Percentiles rank a stretch among this genome's conserved stretches.
These are phyloP conservation scores for Xylophagus ater DNA, from an alignment of 2,888 invertebrate genomes.

Conservation along the genomic window DNA sequence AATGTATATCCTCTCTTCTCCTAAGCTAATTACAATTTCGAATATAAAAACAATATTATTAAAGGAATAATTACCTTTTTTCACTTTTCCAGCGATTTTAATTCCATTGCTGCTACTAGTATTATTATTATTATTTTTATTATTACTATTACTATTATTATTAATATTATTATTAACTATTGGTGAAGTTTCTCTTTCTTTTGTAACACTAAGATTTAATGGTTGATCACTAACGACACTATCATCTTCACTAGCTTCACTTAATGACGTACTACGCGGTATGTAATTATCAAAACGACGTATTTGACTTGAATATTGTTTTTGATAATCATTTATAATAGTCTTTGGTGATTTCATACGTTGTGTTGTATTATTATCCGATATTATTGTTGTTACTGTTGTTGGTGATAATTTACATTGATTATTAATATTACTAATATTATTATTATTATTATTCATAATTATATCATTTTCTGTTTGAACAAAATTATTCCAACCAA, in stretches of 20 bases:
- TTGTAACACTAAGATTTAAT: slow-evolving; percentile 48
- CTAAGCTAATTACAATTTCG: no score
- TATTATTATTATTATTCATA: neutral
- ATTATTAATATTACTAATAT: slow-evolving; percentile 6
- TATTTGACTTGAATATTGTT: slow-evolving; percentile 29
- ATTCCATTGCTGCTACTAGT: no score
- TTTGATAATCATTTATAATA: slow-evolving; percentile 31
- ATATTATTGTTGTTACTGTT: slow-evolving; percentile 5
- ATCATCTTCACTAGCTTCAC: slow-evolving; percentile 41
- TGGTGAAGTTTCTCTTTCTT: slow-evolving; percentile 25
- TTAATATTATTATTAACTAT: no score
- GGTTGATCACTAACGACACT: slow-evolving; percentile 43
- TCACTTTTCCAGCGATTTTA: no score
- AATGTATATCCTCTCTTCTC: no score
- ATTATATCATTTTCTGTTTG: neutral
- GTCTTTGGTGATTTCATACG: slow-evolving; percentile 32
- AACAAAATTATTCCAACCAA: slow-evolving; percentile 46
- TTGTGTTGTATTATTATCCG: neutral
- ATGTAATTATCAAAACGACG: slow-evolving; percentile 18
- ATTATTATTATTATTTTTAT: no score
- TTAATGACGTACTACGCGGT: slow-evolving; percentile 24
- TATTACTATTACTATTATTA: no score
- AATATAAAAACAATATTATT: no score
- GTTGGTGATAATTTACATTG: slow-evolving; percentile 3
- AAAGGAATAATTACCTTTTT: no score